Conservation (phyloP, 2,888 invertebrate genomes). For the Acrocyrtus sp. region DNA sequence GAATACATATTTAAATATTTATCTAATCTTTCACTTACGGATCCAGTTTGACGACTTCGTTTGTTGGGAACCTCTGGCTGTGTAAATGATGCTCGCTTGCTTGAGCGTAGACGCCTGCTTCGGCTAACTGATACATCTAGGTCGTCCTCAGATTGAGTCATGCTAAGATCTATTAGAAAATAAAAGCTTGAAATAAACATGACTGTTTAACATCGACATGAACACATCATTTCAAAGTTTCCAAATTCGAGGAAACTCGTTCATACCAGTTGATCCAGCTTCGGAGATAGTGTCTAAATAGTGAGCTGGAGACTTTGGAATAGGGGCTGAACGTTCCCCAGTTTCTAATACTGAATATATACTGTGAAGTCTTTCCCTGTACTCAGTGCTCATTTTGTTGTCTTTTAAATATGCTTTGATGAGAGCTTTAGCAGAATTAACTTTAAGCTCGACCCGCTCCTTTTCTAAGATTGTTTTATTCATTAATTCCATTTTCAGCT, state of each 20-base stretch:
- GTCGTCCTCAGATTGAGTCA: conserved; percentile 86
- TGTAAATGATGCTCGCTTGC: conserved; percentile 64
- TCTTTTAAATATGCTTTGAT: conserved; percentile 56
- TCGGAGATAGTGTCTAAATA: conserved; percentile 66
- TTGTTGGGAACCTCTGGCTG: conserved; percentile 64
- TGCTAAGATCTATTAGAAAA: conserved; percentile 84
- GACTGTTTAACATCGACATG: too few relatives aligned
- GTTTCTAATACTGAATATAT: conserved; percentile 58
- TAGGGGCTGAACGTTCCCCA: conserved; percentile 22
- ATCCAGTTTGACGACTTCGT: conserved; percentile 59
- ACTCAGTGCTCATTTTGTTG: conserved; percentile 39
- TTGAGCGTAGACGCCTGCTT: conserved; percentile 57
- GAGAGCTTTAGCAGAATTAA: conserved; percentile 53
- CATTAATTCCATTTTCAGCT: conserved; percentile 57
- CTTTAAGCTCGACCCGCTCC: conserved; percentile 39
- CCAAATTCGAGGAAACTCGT: conserved; percentile 9
- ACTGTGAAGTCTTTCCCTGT: conserved; percentile 52
- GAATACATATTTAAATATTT: too few relatives aligned
- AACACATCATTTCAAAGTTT: too few relatives aligned
- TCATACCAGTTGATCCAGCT: conserved; percentile 76
- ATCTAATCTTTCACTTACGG: too few relatives aligned
- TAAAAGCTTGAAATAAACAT: too few relatives aligned
- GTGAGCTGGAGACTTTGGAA: conserved; percentile 52
- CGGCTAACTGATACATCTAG: conserved; percentile 71
- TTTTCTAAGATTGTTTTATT: conserved; percentile 55